Evolutionary conservation across 2,888 invertebrate species (phyloP), one percentile per base, ranked within the genome.

Genomic region (Orchestes rusci): DNA sequence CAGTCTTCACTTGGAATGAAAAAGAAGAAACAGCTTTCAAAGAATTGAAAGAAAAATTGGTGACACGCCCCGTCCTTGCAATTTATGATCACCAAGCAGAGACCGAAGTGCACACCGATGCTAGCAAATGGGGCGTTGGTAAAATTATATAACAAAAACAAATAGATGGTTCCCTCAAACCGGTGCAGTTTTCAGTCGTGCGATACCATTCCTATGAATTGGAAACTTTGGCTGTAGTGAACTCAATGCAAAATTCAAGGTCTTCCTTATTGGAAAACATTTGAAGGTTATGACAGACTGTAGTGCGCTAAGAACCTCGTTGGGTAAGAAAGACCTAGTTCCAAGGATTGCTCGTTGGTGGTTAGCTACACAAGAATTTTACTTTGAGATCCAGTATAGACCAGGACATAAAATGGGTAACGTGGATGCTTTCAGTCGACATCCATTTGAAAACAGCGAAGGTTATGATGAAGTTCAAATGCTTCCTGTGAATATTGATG

Each of bases 401-500:
- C 46, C 58, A 3, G 59, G 59, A 1, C 29, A 39, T 2, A 51
- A 47, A 31, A 61, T 62, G 60, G 38, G 41, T 7, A 60, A 62
- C 51, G 61, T 53, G 8, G 57, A 58, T 48, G 53, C 56, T 1
- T 30, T 59, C 5, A 53, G 58, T 15, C 27, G 56, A n/a, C 55
- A 54, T 16, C 38, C 43, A 20, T 7, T 16, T 16, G 17, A 34
- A 17, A 7, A 4, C 7, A 20, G 8, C 10, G 23, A 36, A 5
- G 18, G 7, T 10, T 33, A 13, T 8, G 39, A 28, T 30, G 30
- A 43, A 3, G n/a, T 38, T 15, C 23, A 36, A 13, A 36, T 36
- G 10, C 19, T 36, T 4, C 36, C 4, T 8, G 17, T 34, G 10
- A 19, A 39, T 23, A 20, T 42, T 15, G 13, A 16, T 10, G 7